Evolutionary conservation across 1,140 invertebrate genomes (phyloP).

Genomic region (Drosophila guanche): DNA sequence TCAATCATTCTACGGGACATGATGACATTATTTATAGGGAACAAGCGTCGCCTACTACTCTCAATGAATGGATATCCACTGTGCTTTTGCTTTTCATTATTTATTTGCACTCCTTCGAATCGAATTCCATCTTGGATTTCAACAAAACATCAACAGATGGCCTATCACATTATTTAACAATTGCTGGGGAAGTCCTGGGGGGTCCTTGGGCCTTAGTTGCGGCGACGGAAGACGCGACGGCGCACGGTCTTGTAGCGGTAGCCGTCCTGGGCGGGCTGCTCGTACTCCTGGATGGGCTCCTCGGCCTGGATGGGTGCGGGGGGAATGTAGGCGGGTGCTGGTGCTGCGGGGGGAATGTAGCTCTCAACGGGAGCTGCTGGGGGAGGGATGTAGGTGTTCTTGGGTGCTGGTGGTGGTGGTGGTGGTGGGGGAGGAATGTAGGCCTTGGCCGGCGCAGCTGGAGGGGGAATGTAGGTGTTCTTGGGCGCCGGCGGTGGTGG

Average conservation of each 20-base stretch:
- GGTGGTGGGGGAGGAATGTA: conserved; percentile 54
- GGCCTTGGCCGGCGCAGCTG: conserved; percentile 46
- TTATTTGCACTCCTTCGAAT: conserved; percentile 30
- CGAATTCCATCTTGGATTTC: conserved; percentile 8
- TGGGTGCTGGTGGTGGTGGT: conserved; percentile 49
- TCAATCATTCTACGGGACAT: not conserved
- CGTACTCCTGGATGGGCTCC: conserved; percentile 64
- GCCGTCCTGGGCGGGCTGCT: conserved; percentile 74
- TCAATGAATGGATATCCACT: not conserved
- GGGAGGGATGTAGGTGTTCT: conserved; percentile 53
- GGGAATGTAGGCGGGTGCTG: conserved; percentile 46
- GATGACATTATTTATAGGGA: not conserved
- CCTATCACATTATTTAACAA: conserved; percentile 68
- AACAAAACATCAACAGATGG: conserved; percentile 28
- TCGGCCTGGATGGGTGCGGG: conserved; percentile 51
- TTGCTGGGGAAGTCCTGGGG: too few relatives aligned
- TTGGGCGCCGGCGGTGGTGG: conserved; percentile 66
- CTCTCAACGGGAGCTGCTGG: conserved; percentile 25
- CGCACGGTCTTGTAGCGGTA: conserved; percentile 80
- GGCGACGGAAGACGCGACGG: conserved; percentile 75
- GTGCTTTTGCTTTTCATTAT: not conserved
- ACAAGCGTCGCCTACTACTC: not conserved
- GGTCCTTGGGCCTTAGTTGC: conserved; percentile 43
- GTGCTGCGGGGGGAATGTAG: conserved; percentile 59
- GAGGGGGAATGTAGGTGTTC: conserved; percentile 65